A percentile compares a stretch with the other conserved stretches of the same genome.
Conservation (phyloP, 2,797 vertebrate species). For the Tragelaphus oryx region DNA sequence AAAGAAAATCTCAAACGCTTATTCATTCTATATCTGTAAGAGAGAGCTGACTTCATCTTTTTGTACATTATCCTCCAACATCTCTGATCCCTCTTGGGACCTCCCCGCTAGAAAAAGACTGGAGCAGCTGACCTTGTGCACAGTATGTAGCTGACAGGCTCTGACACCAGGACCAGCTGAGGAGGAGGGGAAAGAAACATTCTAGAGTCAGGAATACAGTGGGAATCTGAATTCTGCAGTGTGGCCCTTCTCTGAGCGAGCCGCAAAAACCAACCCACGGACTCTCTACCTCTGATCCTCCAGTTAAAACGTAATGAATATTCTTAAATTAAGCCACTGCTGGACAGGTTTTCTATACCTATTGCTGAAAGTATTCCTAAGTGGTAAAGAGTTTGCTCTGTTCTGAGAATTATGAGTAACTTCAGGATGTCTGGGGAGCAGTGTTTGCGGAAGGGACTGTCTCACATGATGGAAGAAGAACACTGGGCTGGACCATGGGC, state of each 20-base stretch:
- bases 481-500: too few relatives aligned
- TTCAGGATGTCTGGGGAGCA: not conserved
- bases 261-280: not conserved
- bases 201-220: not conserved
- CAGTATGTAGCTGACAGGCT: not conserved
- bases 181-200: not conserved
- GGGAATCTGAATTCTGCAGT: not conserved
- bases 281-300: not conserved
- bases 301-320: not conserved
- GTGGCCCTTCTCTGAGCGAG: not conserved
- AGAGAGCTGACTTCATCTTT: not conserved
- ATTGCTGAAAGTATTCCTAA: not conserved
- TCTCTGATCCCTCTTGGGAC: not conserved
- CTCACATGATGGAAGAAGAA: not conserved
- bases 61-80: not conserved
- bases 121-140: not conserved
- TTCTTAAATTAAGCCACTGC: not conserved
- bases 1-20: not conserved
- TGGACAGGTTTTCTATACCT: not conserved
- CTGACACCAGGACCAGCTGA: not conserved
- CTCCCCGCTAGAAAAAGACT: not conserved
- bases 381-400: not conserved
- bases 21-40: not conserved
- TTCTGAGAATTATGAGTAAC: not conserved
- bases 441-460: not conserved